Evolutionary conservation across 2,113 vertebrate species (phyloP).

Genomic region (Pachyramphus minor): DNA sequence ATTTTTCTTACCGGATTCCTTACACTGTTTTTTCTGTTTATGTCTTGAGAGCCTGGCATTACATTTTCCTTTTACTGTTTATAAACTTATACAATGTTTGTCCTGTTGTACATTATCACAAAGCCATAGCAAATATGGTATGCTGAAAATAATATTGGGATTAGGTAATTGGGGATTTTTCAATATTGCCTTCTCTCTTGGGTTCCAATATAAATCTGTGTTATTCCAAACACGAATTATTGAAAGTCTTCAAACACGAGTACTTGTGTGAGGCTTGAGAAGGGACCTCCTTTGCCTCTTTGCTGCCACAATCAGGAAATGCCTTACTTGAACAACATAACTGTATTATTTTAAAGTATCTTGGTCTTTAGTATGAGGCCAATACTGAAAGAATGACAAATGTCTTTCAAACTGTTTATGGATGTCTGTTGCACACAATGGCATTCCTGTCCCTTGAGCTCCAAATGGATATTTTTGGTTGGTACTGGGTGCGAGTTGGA

Average conservation of each 20-base stretch:
- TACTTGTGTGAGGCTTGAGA: neutral
- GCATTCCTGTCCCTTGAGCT: neutral
- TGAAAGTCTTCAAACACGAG: neutral
- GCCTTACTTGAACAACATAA: neutral
- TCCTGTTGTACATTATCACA: neutral
- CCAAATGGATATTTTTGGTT: neutral
- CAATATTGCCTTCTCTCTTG: neutral
- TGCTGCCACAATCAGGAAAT: neutral
- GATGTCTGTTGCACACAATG: neutral
- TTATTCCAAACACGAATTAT: neutral
- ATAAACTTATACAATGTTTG: neutral
- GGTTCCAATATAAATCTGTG: neutral
- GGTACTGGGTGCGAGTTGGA: neutral
- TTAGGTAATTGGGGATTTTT: neutral
- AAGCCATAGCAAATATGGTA: neutral
- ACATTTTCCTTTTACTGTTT: neutral
- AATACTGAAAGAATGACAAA: constrained; percentile 2
- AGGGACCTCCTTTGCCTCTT: neutral
- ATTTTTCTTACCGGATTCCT: neutral
- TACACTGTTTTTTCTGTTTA: neutral
- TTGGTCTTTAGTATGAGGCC: neutral
- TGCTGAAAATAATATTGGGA: neutral
- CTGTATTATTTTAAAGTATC: neutral
- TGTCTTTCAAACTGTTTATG: neutral
- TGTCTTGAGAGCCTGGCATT: neutral